phyloP scores from a whole-genome alignment of 2,113 vertebrate species.

The Chitala chitala region DNA sequence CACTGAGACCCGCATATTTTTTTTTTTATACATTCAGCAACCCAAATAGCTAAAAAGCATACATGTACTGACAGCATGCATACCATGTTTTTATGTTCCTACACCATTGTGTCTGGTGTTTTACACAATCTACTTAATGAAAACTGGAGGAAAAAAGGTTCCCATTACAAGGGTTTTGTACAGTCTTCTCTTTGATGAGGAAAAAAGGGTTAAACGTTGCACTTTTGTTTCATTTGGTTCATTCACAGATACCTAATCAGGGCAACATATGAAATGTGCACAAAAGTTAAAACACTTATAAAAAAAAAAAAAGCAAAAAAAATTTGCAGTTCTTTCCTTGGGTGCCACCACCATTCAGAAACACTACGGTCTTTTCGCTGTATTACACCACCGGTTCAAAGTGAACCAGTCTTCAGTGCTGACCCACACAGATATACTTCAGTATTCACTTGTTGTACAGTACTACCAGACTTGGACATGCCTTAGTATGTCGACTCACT shows the following conservation, averaged over 20 bases:
- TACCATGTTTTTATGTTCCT: neutral
- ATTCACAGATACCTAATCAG: neutral
- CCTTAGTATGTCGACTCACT: conserved; percentile 5
- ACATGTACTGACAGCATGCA: conserved; percentile 16
- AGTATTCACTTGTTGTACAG: conserved; percentile 11
- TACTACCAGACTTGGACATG: conserved; percentile 4
- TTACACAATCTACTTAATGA: neutral
- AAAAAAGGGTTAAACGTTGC: neutral
- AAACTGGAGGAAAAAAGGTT: neutral
- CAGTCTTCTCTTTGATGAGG: neutral
- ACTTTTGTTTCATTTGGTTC: neutral
- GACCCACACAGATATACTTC: too few relatives aligned
- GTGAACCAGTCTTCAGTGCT: too few relatives aligned
- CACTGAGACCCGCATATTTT: neutral
- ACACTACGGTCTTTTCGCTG: too few relatives aligned
- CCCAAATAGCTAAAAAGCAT: neutral
- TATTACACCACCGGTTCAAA: too few relatives aligned
- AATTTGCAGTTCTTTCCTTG: neutral
- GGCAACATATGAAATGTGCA: too few relatives aligned
- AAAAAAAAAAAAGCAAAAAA: neutral
- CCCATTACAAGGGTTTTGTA: neutral
- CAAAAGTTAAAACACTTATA: neutral
- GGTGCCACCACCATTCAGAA: neutral
- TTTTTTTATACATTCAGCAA: neutral
- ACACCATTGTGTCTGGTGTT: neutral